Evolutionary conservation across 2,888 invertebrate genomes (phyloP), one percentile per base, ranked within the genome.

Genomic region (Spisula solida): DNA sequence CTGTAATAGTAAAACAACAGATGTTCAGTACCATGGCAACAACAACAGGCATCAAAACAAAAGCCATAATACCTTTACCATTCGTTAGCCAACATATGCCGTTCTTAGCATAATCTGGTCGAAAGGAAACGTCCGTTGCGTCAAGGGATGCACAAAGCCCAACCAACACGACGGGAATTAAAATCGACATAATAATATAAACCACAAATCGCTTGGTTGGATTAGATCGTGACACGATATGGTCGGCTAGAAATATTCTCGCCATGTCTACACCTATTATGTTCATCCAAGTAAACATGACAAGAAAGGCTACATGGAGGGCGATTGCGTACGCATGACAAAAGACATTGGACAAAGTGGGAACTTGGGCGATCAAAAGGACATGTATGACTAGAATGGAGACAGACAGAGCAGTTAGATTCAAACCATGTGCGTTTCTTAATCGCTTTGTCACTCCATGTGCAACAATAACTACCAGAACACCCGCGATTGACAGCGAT

Each of bases 251-350:
- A 41, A 90, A 86, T 48, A 80, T 80, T 14, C 85, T 41, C 0
- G 90, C 55, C 86, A 90, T 86, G 60, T 90, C 90, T 29, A 70
- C 47, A 6, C 88, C 90, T 18, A 90, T 90, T 14, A 87, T 81
- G 55, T 82, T 86, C 80, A 82, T 85, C 90, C 90, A 90, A 16
- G 55, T 80, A 75, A 90, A 90, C 66, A 81, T 86, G 2, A 55
- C 51, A 6, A 90, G 34, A 16, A 87, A n/a, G 12, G 85, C 14
- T 34, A 83, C 85, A 34, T 90, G 88, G 18, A 88, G 80, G 8
- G 34, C 34, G 14, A 80, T 48, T 55, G 82, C 88, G 56, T 56
- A 88, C 0, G 75, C 6, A 10, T 75, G n/a, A 56, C 90, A 90
- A 16, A 20, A 0, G 0, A 31, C 41, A 10, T 48, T 34, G 16